Evolutionary conservation across 2,888 invertebrate genomes (phyloP), one percentile per base, ranked within the genome.

Genomic region (Xestia c-nigrum): DNA sequence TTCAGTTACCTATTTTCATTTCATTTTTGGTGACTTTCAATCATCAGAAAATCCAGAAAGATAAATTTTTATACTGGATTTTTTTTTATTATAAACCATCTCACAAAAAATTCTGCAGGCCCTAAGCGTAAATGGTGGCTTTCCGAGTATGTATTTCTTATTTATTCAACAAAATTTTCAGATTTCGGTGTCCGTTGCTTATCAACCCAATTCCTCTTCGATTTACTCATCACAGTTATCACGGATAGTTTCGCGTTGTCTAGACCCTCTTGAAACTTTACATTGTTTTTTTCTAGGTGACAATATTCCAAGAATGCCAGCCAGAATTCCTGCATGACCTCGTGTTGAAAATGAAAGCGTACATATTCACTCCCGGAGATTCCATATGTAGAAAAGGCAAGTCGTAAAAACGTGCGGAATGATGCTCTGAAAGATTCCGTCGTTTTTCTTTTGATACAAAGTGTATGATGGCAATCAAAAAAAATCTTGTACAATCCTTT

Each of bases 301-400:
- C 99, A 81, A 99, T 99, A 92, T 98, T 99, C 95, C 99, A 99
- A 98, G 99, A 99, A 95, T 99, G 99, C 94, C 99, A 99, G 93
- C 99, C 99, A 0, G 99, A 99, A 95, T 99, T 99, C 94, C 97
- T 99, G 7, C 99, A 99, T 93, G 99, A 99, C 94, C 97, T 99
- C 87, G 99, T 99, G 83, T 97, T 99, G 85, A 99, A 99, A 97
- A 99, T 99, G 99, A 99, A 99, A 95, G 99, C 99, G 12, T 99
- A 99, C 94, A 99, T 99, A 94, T 99, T 99, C 95, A 99, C 99
- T 43, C 99, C 99, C 0, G 99, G 99, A 40, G 99, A 99, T 95
- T 98, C 99, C 80, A 99, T 99, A 92, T 99, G 99, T 93, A 97
- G 99, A 59, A 99, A 99, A 96, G 99, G 99, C 90, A 95, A 84